Evolutionary conservation across 1,140 invertebrate genomes (phyloP), one percentile per base, ranked within the genome.

Genomic region (Papilio polyxenes): DNA sequence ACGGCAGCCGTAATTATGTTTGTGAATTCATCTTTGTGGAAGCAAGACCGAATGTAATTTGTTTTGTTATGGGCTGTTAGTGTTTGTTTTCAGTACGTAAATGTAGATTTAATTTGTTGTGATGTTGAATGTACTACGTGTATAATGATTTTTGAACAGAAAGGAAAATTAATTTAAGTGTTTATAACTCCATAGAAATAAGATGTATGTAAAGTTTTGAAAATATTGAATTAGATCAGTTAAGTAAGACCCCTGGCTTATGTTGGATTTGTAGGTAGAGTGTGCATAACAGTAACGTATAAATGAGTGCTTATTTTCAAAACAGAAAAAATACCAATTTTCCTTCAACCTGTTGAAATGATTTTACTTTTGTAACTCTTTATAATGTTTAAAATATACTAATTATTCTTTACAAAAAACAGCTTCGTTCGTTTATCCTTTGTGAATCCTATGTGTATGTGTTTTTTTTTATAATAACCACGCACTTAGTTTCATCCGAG

Each of bases 391-490:
- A 56, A 76, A 76, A 76, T 56, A 76, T 72, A 31, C 65, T 72
- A 72, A 72, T 72, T 72, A 37, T 72, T 40, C 17, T 65, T 65
- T 72, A 37, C 31, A 40, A 72, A 72, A 40, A 72, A 2, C 31
- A 37, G 65, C 65, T 72, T 72, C 15, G 31, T 20, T 37, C 48
- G 11, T 56, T 49, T 77, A 77, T 51, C 48, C 44, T 53, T 49
- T 76, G 17, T 76, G 44, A 48, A 51, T 44, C 44, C 15, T 17
- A 75, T 10, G n/a, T 49, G 44, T 56, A 77, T 77, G 20, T 31
- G 48, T 79, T 79, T 59, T 31, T n/a, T n/a, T n/a, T 79, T 79
- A 79, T 79, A 82, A 85, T 87, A 90, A 89, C 88, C 88, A 85
- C 87, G 84, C 82, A 82, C 84, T 82, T 74, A 87, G 87, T 87